Base-by-base conservation (phyloP, 1,140 invertebrate species). In the Zaprionus tsacasi region DNA sequence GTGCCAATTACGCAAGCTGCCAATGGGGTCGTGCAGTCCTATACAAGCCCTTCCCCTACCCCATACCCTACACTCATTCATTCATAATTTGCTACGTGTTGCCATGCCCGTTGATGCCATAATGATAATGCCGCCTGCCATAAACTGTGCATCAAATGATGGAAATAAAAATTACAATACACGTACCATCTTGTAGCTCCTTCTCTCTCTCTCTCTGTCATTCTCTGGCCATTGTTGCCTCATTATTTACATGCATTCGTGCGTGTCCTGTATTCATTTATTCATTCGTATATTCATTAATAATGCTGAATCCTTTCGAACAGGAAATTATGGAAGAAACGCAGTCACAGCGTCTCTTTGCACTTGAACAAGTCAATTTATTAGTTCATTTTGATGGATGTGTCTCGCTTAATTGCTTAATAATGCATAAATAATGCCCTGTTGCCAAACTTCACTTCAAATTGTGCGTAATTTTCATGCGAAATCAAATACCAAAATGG, bases 21-120 rank as follows among this genome's bases (percentile, higher is more conserved):
- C 76, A 78, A 75, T 78, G 74, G 73, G 38, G 13, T 5, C 64
- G 21, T 1, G 21, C 21, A 21, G 21, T 2, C 21, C 21, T 21
- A 21, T 21, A 21, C 21, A 21, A 21, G 21, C 21, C 21, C 21
- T 21, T 21, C 21, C 21, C 21, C 2, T 21, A 1, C 21, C 21
- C 21, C 21, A 21, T 21, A 21, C 21, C 21, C 27, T 35, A 35
- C 66, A 75, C 60, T 78, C 82, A 83, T 85, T 78, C 83, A 88
- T 88, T 88, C 83, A 88, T 88, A 88, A 88, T 88, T 88, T 88
- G 79, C 85, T 89, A 88, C 82, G 82, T 86, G 82, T 87, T 86
- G 81, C 77, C 77, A 68, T 70, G 67, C 58, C 75, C 60, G 56
- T 61, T 2, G n/a, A 21, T 21, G 56, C 33, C 59, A 52, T 70